Conservation (phyloP, 1,140 invertebrate genomes). For the Musca vetustissima region DNA sequence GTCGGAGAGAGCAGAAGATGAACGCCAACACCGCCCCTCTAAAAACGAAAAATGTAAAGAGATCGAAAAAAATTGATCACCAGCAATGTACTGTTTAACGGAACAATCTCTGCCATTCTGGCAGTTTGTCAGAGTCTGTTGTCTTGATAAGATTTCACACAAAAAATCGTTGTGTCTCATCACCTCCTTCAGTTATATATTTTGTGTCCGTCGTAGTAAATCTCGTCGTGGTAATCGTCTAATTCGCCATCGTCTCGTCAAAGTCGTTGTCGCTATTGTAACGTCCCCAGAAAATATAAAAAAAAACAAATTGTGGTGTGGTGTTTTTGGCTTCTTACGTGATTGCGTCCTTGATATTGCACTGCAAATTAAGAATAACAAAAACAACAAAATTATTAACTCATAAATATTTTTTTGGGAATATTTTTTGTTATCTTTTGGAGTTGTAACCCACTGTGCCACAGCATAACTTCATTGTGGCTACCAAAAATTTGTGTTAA, state of each 20-base stretch:
- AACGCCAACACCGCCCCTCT: constrained; percentile 17
- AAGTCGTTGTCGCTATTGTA: no score
- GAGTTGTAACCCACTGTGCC: background rate
- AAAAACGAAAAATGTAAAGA: no score
- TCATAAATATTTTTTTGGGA: constrained; percentile 2
- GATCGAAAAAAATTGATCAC: background rate
- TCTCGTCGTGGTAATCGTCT: constrained; percentile 3
- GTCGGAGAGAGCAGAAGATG: no score
- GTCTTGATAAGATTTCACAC: constrained; percentile 55
- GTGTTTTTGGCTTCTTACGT: constrained; percentile 9
- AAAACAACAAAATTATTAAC: background rate
- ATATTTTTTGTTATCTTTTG: background rate
- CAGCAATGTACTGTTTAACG: background rate
- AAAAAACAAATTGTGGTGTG: constrained; percentile 4
- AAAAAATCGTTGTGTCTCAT: constrained; percentile 23
- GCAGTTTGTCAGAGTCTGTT: constrained; percentile 56
- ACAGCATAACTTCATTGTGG: background rate
- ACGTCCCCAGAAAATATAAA: no score
- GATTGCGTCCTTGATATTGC: constrained; percentile 3
- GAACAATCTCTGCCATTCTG: constrained; percentile 4
- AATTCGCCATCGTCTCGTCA: constrained; percentile 1
- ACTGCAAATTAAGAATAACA: no score
- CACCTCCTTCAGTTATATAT: background rate
- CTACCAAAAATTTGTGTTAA: background rate
- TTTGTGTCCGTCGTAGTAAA: background rate